Conservation (phyloP, 2,888 invertebrate genomes). For the Drosophila pseudotalamancana region DNA sequence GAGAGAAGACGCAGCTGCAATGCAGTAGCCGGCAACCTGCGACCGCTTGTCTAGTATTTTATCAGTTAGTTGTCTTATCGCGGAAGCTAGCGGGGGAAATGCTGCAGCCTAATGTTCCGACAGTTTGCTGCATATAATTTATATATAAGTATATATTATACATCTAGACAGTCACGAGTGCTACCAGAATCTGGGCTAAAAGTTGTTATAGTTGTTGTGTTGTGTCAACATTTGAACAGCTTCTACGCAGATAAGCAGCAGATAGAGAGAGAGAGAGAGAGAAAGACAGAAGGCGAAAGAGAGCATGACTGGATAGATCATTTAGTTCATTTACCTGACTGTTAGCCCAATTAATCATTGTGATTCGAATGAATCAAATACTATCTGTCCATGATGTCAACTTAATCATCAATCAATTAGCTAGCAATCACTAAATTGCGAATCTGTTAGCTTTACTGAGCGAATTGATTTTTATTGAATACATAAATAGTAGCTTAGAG, state of each 20-base stretch:
- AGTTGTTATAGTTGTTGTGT: background rate
- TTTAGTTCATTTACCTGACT: slow-evolving; percentile 3
- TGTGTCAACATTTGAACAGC: slow-evolving; percentile 29
- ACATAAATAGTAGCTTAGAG: background rate
- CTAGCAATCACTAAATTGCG: slow-evolving; percentile 35
- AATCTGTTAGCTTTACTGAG: slow-evolving; percentile 7
- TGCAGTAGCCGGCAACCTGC: slow-evolving; percentile 30
- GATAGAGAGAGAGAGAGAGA: too few species aligned
- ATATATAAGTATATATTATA: slow-evolving; percentile 8
- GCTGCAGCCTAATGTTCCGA: slow-evolving; percentile 47
- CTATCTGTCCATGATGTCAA: background rate
- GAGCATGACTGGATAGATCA: background rate
- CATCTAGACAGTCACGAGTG: slow-evolving; percentile 15
- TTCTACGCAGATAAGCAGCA: slow-evolving; percentile 11
- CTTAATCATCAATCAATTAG: slow-evolving; percentile 44
- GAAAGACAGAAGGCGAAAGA: too few species aligned
- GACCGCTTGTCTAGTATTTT: slow-evolving; percentile 46
- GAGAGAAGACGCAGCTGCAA: background rate
- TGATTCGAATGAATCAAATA: slow-evolving; percentile 3
- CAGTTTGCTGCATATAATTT: slow-evolving; percentile 56
- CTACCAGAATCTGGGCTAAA: slow-evolving; percentile 12
- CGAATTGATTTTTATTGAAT: background rate
- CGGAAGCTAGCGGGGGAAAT: slow-evolving; percentile 10
- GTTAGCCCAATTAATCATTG: slow-evolving; percentile 17
- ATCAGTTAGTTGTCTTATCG: slow-evolving; percentile 31